Percentiles rank a stretch among this genome's conserved stretches.
Conservation (phyloP, 2,113 vertebrate species). For the Ochotona curzoniae region DNA sequence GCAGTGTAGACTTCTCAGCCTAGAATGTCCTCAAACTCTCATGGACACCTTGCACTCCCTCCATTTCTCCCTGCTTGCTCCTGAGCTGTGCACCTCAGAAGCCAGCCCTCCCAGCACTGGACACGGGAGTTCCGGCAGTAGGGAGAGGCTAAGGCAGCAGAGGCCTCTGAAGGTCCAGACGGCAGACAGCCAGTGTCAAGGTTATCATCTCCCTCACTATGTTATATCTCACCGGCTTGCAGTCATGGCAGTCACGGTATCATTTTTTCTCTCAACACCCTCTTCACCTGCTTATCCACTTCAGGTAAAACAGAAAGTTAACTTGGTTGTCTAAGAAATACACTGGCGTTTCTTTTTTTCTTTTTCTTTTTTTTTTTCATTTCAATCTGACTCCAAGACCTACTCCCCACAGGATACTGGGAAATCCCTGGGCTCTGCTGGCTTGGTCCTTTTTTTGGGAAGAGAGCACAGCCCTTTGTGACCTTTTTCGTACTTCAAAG, state of each 20-base stretch:
- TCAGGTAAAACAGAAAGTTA: no score
- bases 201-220: not conserved
- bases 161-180: not conserved
- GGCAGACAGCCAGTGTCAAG: no score
- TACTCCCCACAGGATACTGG: no score
- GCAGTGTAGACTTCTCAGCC: not conserved
- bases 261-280: no score
- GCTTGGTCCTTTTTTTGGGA: not conserved
- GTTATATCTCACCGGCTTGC: rapidly evolving
- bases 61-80: not conserved
- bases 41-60: not conserved
- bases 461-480: constrained; percentile 4
- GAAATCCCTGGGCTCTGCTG: not conserved
- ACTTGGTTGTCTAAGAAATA: no score
- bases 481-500: not conserved
- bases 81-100: not conserved
- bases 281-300: no score
- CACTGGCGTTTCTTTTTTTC: no score
- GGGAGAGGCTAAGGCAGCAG: not conserved
- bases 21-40: not conserved
- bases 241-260: not conserved
- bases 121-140: not conserved
- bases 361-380: no score
- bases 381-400: no score
- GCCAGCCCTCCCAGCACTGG: not conserved